A percentile compares a stretch with the other conserved stretches of the same genome.
phyloP scores from a whole-genome alignment of 2,797 vertebrate species.

The Tapera naevia region DNA sequence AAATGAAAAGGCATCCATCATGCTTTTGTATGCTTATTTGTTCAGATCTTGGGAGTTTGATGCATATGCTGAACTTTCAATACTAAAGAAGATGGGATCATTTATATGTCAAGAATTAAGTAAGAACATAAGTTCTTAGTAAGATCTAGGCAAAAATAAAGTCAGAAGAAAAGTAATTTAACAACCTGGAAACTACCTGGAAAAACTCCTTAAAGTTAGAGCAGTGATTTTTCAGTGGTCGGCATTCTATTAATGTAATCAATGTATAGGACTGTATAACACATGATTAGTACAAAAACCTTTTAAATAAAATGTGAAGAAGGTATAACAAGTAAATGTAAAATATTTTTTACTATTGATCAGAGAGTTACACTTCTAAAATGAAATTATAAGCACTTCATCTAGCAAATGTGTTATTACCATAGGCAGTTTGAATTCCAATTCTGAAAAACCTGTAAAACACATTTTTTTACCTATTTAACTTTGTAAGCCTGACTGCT shows the following conservation, averaged over 20 bases:
- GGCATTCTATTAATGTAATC: neutral
- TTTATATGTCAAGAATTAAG: neutral
- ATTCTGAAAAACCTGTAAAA: neutral
- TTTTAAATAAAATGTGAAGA: neutral
- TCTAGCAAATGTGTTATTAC: neutral
- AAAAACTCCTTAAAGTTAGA: neutral
- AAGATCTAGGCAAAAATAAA: neutral
- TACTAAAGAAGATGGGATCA: neutral
- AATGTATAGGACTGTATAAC: neutral
- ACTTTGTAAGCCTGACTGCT: neutral
- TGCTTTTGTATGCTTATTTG: neutral
- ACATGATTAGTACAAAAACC: neutral
- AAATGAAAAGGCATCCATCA: neutral
- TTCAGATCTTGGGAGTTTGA: neutral
- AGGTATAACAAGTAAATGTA: neutral
- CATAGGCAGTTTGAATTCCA: neutral
- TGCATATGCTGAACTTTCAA: neutral
- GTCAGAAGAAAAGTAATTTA: neutral
- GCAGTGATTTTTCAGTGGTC: neutral
- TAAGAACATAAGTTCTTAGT: neutral
- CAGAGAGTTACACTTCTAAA: neutral
- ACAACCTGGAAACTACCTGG: neutral
- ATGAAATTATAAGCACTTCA: neutral
- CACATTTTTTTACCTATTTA: neutral
- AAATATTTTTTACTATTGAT: neutral